Evolutionary conservation across 2,888 invertebrate genomes (phyloP).

Genomic region (Eupithecia subfuscata): DNA sequence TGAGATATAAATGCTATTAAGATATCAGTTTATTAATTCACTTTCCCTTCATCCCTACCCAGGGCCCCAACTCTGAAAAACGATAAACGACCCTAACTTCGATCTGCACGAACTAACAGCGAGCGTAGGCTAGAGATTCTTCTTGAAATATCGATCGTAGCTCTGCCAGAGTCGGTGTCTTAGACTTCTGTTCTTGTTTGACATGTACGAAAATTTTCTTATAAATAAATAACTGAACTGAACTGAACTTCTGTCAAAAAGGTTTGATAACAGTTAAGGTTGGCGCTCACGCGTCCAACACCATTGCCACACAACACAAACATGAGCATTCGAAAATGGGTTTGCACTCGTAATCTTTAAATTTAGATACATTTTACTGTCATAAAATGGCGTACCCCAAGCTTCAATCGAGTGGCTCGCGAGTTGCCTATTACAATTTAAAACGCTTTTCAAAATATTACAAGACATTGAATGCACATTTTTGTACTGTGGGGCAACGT

Average conservation of each 20-base stretch:
- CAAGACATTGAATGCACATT: not conserved
- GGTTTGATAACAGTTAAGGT: not conserved
- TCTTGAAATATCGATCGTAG: not conserved
- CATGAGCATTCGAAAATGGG: not conserved
- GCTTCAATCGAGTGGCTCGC: not conserved
- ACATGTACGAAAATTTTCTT: no score
- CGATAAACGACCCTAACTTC: not conserved
- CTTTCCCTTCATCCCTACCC: not conserved
- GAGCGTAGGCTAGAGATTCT: not conserved
- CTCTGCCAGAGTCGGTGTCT: not conserved
- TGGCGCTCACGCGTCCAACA: no score
- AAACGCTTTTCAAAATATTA: not conserved
- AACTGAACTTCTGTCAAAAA: not conserved
- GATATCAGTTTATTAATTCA: slow-evolving; percentile 18
- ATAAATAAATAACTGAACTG: no score
- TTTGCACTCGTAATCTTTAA: not conserved
- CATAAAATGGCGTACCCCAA: not conserved
- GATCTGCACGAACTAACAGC: not conserved
- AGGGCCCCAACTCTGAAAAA: not conserved
- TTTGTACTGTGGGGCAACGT: not conserved
- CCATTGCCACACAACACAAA: not conserved
- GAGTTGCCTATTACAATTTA: not conserved
- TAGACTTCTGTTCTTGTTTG: no score
- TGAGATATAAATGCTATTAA: slow-evolving; percentile 15
- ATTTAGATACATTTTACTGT: not conserved